phyloP scores from a whole-genome alignment of 2,888 invertebrate species.

The Camponotus fellah region DNA sequence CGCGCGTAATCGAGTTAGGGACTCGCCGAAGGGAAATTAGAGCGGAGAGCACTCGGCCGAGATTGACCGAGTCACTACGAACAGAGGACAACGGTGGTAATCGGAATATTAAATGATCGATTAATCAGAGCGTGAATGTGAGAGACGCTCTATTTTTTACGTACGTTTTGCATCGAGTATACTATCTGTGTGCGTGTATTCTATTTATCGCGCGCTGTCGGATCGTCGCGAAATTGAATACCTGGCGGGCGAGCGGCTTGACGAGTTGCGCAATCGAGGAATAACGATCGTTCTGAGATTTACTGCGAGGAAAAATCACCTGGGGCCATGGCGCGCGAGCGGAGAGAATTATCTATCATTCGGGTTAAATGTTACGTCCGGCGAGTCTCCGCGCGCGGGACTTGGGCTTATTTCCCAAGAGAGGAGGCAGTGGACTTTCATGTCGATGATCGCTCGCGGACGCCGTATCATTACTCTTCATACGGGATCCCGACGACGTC shows the following conservation, averaged over 20 bases:
- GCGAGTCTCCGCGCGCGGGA: constrained; percentile 53
- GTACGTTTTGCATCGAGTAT: background rate
- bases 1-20: constrained; percentile 44
- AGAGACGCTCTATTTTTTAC: background rate
- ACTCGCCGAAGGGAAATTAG: constrained; percentile 22
- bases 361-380: constrained; percentile 68
- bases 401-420: constrained; percentile 63
- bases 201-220: background rate
- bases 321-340: constrained; percentile 34
- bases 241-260: background rate
- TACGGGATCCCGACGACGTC: constrained; percentile 49
- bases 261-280: constrained; percentile 43
- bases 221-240: constrained; percentile 35
- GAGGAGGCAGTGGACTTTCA: constrained; percentile 64
- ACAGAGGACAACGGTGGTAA: background rate
- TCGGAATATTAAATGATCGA: constrained; percentile 8
- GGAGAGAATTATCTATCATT: constrained; percentile 69
- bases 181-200: background rate
- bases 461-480: constrained; percentile 68
- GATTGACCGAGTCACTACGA: background rate
- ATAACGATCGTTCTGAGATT: constrained; percentile 43
- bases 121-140: background rate
- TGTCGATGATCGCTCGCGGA: constrained; percentile 65
- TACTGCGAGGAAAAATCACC: constrained; percentile 38
- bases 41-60: background rate